Base-by-base conservation (phyloP, 2,888 invertebrate species). In the Suillia variegata region DNA sequence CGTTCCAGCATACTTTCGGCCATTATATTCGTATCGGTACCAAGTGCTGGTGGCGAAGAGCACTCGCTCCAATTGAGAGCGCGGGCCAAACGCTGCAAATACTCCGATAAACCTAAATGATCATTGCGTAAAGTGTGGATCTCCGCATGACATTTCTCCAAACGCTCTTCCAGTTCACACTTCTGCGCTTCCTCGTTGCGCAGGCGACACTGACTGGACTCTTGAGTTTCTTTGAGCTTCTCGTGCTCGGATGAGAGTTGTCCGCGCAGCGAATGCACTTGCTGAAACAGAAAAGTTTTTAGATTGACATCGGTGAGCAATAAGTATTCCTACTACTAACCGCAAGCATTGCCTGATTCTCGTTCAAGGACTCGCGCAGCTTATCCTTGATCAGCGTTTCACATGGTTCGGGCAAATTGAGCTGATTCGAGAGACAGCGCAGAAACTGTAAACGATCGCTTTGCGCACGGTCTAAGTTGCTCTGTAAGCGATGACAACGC, bases 1-100 rank as follows among this genome's bases (percentile, higher is more conserved):
- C 95, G 86, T 62, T 93, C 88, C 58, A 95, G 83, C 61, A 96
- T 85, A 51, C 92, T 91, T 74, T 96, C 95, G 0, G 93, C 82
- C 72, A 82, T 73, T 2, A 81, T 71, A 50, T 80, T 80, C 1
- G 82, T 82, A 18, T 82, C 83, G 6, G 75, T 70, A 2, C 82
- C 82, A 13, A 77, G 65, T 0, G 78, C 73, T 0, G 83, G 81
- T 1, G 81, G 80, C 0, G 77, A 70, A 1, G 78, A 71, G 56
- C 82, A 82, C 55, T 82, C 82, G 52, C 76, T 75, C 77, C 79
- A 82, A 54, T 73, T 92, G 79, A 96, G 86, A 38, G 91, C 90
- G 73, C 90, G 86, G 65, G 92, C 90, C 63, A 96, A 83, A 58
- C 92, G 87, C 76, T 94, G 93, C 79, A 96, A 84, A 82, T 93